phyloP scores from a whole-genome alignment of 2,888 invertebrate genomes.

The Drosophila rubida region DNA sequence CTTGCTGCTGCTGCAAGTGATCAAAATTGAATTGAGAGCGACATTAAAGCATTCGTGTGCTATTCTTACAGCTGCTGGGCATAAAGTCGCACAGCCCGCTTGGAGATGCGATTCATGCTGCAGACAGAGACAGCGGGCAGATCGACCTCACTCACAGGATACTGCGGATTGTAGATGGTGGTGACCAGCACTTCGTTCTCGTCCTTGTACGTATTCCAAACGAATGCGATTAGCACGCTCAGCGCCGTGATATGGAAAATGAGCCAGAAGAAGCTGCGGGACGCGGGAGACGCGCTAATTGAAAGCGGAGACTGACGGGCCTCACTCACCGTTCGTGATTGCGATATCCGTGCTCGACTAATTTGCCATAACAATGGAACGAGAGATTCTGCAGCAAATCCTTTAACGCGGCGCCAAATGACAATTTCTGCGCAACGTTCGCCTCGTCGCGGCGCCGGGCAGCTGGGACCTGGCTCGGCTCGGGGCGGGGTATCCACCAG shows the following conservation, averaged over 20 bases:
- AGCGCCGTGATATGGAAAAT: slow-evolving; percentile 77
- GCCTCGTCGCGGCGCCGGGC: slow-evolving; percentile 14
- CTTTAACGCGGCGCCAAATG: slow-evolving; percentile 73
- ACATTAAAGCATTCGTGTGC: too few species aligned
- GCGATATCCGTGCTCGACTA: slow-evolving; percentile 77
- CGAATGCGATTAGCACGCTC: slow-evolving; percentile 74
- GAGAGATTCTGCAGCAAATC: slow-evolving; percentile 82
- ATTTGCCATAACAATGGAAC: slow-evolving; percentile 83
- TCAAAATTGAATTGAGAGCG: not conserved
- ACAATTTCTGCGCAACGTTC: slow-evolving; percentile 59
- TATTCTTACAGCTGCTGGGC: slow-evolving; percentile 84
- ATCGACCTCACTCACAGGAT: slow-evolving; percentile 86
- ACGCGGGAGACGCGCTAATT: slow-evolving; percentile 66
- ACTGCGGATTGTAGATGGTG: slow-evolving; percentile 79
- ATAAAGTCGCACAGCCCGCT: slow-evolving; percentile 76
- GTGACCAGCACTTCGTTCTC: slow-evolving; percentile 65
- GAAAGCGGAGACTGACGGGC: slow-evolving; percentile 40
- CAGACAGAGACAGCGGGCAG: slow-evolving; percentile 88
- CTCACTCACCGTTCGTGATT: slow-evolving; percentile 77
- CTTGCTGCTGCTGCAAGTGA: slow-evolving; percentile 51
- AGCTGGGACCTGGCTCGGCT: not conserved
- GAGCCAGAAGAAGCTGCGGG: slow-evolving; percentile 80
- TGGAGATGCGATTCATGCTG: slow-evolving; percentile 86
- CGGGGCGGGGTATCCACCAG: slow-evolving; percentile 78
- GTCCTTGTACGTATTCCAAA: slow-evolving; percentile 63